A percentile compares a stretch with the other conserved stretches of the same genome.
Evolutionary conservation across 2,113 vertebrate species (phyloP).

Genomic region (Lonchura striata): DNA sequence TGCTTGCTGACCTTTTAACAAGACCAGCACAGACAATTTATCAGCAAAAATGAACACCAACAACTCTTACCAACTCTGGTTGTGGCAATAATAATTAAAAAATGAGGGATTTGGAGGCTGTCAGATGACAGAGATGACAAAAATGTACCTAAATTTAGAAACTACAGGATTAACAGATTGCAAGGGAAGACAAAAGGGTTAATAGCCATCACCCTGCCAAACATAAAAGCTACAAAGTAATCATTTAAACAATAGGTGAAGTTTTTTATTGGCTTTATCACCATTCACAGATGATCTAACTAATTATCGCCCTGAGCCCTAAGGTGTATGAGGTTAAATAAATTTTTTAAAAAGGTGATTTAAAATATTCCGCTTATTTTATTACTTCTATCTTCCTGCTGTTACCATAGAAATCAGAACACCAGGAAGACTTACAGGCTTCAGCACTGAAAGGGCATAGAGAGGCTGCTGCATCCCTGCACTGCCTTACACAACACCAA

Average conservation of each 20-base stretch:
- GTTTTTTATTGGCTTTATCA: background rate
- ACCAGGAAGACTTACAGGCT: slow-evolving; percentile 39
- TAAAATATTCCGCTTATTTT: slow-evolving; percentile 30
- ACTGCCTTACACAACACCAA: background rate
- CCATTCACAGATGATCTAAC: background rate
- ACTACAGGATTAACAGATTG: background rate
- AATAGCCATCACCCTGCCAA: background rate
- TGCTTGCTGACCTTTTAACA: background rate
- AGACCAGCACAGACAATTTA: background rate
- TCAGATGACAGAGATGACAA: background rate
- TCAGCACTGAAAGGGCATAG: slow-evolving; percentile 21
- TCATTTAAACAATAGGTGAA: background rate
- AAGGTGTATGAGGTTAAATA: background rate
- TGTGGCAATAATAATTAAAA: background rate
- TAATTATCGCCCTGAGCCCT: background rate
- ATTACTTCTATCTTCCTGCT: slow-evolving; percentile 19
- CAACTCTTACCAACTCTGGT: background rate
- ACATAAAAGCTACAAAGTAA: background rate
- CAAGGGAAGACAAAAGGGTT: background rate
- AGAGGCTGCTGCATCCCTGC: slow-evolving; percentile 27
- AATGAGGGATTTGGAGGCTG: background rate
- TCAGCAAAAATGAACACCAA: background rate
- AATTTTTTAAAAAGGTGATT: background rate
- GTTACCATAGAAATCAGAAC: slow-evolving; percentile 63
- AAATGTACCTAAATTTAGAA: background rate